These are phyloP conservation scores for Irena cyanogastra DNA, from an alignment of 2,113 vertebrate species.

Conservation along the genomic window DNA sequence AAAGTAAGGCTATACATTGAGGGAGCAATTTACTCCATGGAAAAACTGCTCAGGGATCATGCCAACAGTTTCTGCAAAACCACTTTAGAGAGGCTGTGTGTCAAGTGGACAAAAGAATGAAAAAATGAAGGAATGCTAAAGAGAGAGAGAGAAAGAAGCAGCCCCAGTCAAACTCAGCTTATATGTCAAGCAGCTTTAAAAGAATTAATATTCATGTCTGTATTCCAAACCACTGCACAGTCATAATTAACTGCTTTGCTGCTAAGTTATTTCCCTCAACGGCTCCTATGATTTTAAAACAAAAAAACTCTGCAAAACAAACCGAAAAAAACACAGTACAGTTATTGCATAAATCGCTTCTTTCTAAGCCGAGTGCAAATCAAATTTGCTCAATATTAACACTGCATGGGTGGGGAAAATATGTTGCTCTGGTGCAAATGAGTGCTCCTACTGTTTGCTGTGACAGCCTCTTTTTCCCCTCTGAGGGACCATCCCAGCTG, in stretches of 20 bases:
- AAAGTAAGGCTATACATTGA: not conserved
- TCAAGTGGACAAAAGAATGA: constrained; percentile 67
- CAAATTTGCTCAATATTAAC: not conserved
- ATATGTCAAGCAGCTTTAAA: not conserved
- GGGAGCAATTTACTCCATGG: not conserved
- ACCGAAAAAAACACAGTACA: not conserved
- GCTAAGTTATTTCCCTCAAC: not conserved
- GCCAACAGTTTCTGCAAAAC: constrained; percentile 47
- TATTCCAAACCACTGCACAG: not conserved
- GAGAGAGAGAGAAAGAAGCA: not conserved
- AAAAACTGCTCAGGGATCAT: not conserved
- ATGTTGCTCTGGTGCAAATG: not conserved
- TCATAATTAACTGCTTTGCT: not conserved
- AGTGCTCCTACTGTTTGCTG: not conserved
- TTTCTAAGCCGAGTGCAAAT: not conserved
- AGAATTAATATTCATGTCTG: constrained; percentile 64
- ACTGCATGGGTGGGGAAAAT: not conserved
- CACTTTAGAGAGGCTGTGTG: constrained; percentile 35
- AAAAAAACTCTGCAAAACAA: not conserved
- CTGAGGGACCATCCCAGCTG: not conserved
- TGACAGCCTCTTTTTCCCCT: not conserved
- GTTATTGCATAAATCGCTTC: not conserved
- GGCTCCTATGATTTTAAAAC: not conserved
- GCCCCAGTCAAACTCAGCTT: constrained; percentile 3
- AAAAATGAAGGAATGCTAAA: constrained; percentile 65